Evolutionary conservation across 2,888 invertebrate genomes (phyloP).

Genomic region (Chrysolina americana): DNA sequence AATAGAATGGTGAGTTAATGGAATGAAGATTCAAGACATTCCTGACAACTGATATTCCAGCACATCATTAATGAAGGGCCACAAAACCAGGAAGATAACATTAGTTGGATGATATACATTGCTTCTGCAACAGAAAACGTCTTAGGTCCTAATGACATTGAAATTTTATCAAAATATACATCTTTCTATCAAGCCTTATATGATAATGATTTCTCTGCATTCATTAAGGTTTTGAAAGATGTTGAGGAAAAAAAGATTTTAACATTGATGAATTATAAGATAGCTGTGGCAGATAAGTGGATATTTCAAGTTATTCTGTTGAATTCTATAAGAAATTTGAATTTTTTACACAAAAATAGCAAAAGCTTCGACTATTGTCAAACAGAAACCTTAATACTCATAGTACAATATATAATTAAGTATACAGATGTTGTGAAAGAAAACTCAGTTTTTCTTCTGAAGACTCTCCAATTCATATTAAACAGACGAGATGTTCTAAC

Average conservation of each 20-base stretch:
- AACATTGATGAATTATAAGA: constrained; percentile 9
- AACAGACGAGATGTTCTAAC: constrained; percentile 48
- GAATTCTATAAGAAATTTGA: constrained; percentile 42
- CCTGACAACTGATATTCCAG: neutral
- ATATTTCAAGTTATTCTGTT: constrained; percentile 47
- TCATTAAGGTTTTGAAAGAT: constrained; percentile 32
- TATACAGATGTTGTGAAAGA: constrained; percentile 40
- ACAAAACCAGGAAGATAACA: constrained; percentile 30
- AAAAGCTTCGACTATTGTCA: constrained; percentile 27
- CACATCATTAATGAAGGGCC: constrained; percentile 1
- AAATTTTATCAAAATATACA: constrained; percentile 43
- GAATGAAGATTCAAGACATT: neutral
- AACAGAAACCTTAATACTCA: constrained; percentile 25
- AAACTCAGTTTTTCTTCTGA: constrained; percentile 51
- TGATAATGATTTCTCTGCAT: constrained; percentile 22
- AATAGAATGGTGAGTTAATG: neutral
- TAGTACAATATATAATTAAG: constrained; percentile 34
- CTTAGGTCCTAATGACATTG: constrained; percentile 42
- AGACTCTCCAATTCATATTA: constrained; percentile 49
- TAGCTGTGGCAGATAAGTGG: constrained; percentile 40
- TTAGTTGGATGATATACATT: constrained; percentile 45
- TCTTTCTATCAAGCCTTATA: constrained; percentile 33
- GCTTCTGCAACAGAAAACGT: constrained; percentile 33
- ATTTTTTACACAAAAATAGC: constrained; percentile 27
- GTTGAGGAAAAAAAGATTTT: neutral